Conservation (phyloP, 35 echinoderm and acorn worm species). For the Eucidaris tribuloides region DNA sequence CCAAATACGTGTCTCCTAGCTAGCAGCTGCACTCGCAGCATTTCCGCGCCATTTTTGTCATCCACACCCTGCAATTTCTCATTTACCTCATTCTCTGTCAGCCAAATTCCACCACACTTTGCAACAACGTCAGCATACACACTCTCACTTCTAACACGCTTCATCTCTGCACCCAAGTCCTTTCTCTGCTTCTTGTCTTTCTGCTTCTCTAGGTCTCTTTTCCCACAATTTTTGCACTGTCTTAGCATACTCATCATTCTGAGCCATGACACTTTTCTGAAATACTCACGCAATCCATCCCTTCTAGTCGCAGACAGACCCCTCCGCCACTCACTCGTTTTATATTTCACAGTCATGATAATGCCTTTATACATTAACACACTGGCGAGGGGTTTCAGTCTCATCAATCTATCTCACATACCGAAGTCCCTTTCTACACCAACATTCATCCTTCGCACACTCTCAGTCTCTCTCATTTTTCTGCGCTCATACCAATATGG, state of each 20-base stretch:
- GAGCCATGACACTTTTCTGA: not conserved
- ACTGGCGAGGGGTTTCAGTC: slow-evolving; percentile 46
- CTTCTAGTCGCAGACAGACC: slow-evolving; percentile 5
- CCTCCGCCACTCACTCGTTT: slow-evolving; percentile 38
- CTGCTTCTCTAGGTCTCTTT: no score
- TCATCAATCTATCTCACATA: slow-evolving; percentile 58
- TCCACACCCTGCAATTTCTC: not conserved
- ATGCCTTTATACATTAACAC: slow-evolving; percentile 42
- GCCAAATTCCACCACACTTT: not conserved
- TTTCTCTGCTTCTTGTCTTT: not conserved
- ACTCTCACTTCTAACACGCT: not conserved
- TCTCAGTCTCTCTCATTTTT: slow-evolving; percentile 28
- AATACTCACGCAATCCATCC: not conserved
- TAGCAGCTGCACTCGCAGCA: not conserved
- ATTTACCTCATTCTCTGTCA: slow-evolving; percentile 3
- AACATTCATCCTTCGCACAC: slow-evolving; percentile 73
- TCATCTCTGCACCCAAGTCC: not conserved
- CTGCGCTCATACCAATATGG: no score
- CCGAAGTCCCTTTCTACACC: slow-evolving; percentile 70
- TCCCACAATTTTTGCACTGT: not conserved
- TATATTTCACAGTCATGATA: slow-evolving; percentile 63
- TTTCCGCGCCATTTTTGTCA: not conserved
- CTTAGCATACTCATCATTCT: not conserved
- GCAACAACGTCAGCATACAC: not conserved
- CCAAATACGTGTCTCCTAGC: not conserved